A percentile compares a stretch with the other conserved stretches of the same genome.
phyloP scores from a whole-genome alignment of 2,797 vertebrate species.

The Sebastes diaconus region DNA sequence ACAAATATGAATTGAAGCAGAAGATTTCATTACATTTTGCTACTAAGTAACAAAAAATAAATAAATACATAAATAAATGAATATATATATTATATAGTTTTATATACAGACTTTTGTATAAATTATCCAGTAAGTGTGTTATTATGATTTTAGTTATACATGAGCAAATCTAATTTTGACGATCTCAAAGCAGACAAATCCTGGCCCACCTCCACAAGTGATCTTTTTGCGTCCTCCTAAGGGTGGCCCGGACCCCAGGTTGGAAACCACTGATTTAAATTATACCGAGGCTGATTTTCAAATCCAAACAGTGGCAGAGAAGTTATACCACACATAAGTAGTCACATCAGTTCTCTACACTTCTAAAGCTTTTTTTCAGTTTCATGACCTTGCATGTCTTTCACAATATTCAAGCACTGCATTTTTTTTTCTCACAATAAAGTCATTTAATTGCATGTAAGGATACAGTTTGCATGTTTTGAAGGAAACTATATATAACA shows the following conservation, averaged over 20 bases:
- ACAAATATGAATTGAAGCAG: too few species aligned
- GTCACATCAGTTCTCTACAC: background rate
- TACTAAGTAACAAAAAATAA: too few species aligned
- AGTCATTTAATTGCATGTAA: conserved; percentile 35
- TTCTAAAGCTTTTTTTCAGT: background rate
- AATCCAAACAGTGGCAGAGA: background rate
- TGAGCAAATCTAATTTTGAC: too few species aligned
- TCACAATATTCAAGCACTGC: background rate
- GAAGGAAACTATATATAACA: conserved; percentile 26
- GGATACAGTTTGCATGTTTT: conserved; percentile 28
- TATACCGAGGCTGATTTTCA: background rate
- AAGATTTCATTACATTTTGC: too few species aligned
- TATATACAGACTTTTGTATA: too few species aligned
- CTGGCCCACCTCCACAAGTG: too few species aligned
- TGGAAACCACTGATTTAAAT: background rate
- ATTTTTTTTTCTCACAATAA: conserved; percentile 14
- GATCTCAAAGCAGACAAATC: too few species aligned
- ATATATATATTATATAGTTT: too few species aligned
- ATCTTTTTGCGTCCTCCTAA: fast-evolving
- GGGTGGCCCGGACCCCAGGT: too few species aligned
- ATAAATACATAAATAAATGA: too few species aligned
- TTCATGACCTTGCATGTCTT: background rate
- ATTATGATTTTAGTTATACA: too few species aligned
- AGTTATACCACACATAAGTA: background rate
- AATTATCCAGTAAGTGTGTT: too few species aligned